A percentile compares a stretch with the other conserved stretches of the same genome.
These are phyloP conservation scores for Zaprionus lineosus DNA, from an alignment of 2,888 invertebrate genomes.

Conservation along the genomic window DNA sequence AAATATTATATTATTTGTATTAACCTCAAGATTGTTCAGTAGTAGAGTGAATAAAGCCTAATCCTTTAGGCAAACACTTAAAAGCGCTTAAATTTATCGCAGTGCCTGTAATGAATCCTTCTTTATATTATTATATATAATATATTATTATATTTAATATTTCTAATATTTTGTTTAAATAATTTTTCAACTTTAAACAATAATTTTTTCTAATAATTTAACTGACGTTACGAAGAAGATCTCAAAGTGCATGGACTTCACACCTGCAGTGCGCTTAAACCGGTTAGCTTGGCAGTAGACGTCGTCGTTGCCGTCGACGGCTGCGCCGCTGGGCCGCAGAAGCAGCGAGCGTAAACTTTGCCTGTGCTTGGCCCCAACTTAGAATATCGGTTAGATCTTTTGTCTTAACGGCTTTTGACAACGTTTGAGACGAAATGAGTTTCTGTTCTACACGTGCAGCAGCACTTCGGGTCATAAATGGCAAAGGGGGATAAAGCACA, in stretches of 20 bases:
- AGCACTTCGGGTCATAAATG: neutral
- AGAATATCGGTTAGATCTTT: slow-evolving; percentile 40
- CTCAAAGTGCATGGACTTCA: neutral
- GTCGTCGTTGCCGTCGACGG: neutral
- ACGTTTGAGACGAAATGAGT: neutral
- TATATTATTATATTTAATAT: no score
- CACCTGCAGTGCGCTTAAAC: slow-evolving; percentile 23
- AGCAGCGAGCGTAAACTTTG: slow-evolving; percentile 39
- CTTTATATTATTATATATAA: no score
- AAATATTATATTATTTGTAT: no score
- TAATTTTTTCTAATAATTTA: no score
- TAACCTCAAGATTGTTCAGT: no score
- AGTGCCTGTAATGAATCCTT: no score
- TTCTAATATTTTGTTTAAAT: no score
- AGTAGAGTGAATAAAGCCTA: no score
- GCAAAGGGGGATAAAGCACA: no score
- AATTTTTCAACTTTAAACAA: no score
- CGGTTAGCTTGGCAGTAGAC: slow-evolving; percentile 30
- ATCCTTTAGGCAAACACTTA: no score
- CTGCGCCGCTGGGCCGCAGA: slow-evolving; percentile 15
- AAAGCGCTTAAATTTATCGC: no score
- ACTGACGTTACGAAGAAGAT: neutral
- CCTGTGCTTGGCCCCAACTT: slow-evolving; percentile 11
- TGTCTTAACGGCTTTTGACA: slow-evolving; percentile 28
- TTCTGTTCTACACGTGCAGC: neutral